Conservation (phyloP, 2,797 vertebrate genomes). For the Melanotaenia nigrans region DNA sequence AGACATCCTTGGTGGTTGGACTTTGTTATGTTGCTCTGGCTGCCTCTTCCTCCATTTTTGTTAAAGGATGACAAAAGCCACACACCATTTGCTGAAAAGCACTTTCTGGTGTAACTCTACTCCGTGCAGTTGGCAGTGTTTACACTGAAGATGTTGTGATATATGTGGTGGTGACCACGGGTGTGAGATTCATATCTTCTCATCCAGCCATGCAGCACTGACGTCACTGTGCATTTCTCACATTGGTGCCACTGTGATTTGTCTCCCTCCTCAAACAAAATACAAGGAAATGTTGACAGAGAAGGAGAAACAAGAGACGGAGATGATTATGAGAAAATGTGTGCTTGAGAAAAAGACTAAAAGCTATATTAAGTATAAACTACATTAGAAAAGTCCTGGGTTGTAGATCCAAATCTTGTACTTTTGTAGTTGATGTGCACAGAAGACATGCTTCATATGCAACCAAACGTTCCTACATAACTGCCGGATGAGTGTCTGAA, state of each 20-base stretch:
- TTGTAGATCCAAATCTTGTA: neutral
- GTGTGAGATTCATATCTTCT: constrained; percentile 39
- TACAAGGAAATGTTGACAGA: constrained; percentile 30
- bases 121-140: constrained; percentile 26
- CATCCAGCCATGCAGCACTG: constrained; percentile 33
- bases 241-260: constrained; percentile 48
- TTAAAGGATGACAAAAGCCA: constrained; percentile 28
- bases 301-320: constrained; percentile 15
- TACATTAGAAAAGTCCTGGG: constrained; percentile 12
- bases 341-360: neutral
- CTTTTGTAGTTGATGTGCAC: neutral
- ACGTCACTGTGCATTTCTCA: constrained; percentile 65
- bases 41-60: constrained; percentile 11
- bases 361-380: constrained; percentile 11
- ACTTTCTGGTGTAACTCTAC: constrained; percentile 25
- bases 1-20: constrained; percentile 3
- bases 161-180: constrained; percentile 24
- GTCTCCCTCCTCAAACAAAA: constrained; percentile 56
- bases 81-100: constrained; percentile 48
- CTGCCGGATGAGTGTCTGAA: neutral
- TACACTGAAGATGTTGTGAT: constrained; percentile 53
- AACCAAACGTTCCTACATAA: neutral
- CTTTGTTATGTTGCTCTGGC: neutral
- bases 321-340: constrained; percentile 7
- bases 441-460: neutral